A percentile compares a stretch with the other conserved stretches of the same genome.
phyloP scores from a whole-genome alignment of 2,888 invertebrate genomes.

The Aporophyla lueneburgensis region DNA sequence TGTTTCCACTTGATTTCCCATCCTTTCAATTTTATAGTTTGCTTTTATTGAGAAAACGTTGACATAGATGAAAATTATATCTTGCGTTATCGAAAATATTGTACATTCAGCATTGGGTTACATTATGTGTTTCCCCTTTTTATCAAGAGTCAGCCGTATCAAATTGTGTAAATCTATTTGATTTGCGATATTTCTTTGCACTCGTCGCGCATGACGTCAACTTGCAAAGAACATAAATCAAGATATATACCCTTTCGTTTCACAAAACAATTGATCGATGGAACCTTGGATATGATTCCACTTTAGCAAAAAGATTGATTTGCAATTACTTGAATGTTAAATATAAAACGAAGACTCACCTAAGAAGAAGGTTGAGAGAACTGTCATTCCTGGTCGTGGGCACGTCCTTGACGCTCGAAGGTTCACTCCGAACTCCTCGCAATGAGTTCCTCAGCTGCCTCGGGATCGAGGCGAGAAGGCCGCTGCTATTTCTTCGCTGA shows the following conservation, averaged over 20 bases:
- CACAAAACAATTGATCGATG: not conserved
- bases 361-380: conserved; percentile 88
- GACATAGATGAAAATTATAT: conserved; percentile 26
- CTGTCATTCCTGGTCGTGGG: conserved; percentile 89
- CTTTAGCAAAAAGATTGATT: not conserved
- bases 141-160: conserved; percentile 32
- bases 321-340: not conserved
- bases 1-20: not conserved
- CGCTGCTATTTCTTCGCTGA: conserved; percentile 87
- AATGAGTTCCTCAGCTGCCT: conserved; percentile 89
- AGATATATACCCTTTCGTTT: conserved; percentile 11
- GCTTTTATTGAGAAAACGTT: conserved; percentile 17
- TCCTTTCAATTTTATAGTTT: conserved; percentile 7
- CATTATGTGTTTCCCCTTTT: conserved; percentile 41
- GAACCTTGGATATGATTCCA: conserved; percentile 8
- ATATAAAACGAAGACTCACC: conserved; percentile 77
- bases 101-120: conserved; percentile 16
- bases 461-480: conserved; percentile 90
- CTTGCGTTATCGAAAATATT: conserved; percentile 18
- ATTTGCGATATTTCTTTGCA: conserved; percentile 28
- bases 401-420: conserved; percentile 88
- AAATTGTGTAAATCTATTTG: conserved; percentile 26
- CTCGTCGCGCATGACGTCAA: conserved; percentile 8
- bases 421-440: conserved; percentile 88
- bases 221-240: conserved; percentile 8